Evolutionary conservation across 2,888 invertebrate species (phyloP).

Genomic region (Agapetus fuscipes): DNA sequence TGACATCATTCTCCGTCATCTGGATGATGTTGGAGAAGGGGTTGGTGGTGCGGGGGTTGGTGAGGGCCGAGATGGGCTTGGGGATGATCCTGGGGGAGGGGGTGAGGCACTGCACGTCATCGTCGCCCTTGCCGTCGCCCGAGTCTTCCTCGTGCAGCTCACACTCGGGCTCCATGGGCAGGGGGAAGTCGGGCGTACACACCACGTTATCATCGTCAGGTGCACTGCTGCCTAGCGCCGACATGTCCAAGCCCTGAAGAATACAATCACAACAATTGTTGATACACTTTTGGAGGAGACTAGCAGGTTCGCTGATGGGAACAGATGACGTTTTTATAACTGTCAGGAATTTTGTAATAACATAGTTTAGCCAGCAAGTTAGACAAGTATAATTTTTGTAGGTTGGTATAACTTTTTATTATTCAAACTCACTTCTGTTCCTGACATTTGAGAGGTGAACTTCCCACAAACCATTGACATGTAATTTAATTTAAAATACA

Average conservation of each 20-base stretch:
- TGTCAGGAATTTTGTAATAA: too few relatives aligned
- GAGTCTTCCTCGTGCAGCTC: constrained; percentile 34
- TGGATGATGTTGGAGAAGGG: constrained; percentile 37
- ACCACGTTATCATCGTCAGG: constrained; percentile 40
- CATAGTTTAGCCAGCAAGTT: too few relatives aligned
- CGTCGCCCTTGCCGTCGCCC: constrained; percentile 26
- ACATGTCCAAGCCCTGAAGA: constrained; percentile 38
- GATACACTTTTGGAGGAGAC: too few relatives aligned
- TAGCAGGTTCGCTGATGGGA: too few relatives aligned
- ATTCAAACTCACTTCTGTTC: too few relatives aligned
- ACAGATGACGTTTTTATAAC: too few relatives aligned
- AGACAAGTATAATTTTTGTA: too few relatives aligned
- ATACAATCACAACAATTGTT: constrained; percentile 1
- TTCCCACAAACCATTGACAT: too few relatives aligned
- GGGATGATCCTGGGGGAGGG: constrained; percentile 31
- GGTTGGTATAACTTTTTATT: too few relatives aligned
- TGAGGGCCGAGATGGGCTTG: constrained; percentile 23
- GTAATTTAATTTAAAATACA: too few relatives aligned
- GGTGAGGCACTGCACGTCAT: constrained; percentile 42
- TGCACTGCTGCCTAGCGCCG: constrained; percentile 26
- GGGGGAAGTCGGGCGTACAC: constrained; percentile 51
- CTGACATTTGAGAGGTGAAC: too few relatives aligned
- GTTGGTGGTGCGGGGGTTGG: constrained; percentile 9
- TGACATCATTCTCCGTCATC: constrained; percentile 44
- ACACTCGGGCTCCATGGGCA: constrained; percentile 34